A percentile compares a stretch with the other conserved stretches of the same genome.
phyloP scores from a whole-genome alignment of 2,797 vertebrate species.

The Ataeniobius toweri region DNA sequence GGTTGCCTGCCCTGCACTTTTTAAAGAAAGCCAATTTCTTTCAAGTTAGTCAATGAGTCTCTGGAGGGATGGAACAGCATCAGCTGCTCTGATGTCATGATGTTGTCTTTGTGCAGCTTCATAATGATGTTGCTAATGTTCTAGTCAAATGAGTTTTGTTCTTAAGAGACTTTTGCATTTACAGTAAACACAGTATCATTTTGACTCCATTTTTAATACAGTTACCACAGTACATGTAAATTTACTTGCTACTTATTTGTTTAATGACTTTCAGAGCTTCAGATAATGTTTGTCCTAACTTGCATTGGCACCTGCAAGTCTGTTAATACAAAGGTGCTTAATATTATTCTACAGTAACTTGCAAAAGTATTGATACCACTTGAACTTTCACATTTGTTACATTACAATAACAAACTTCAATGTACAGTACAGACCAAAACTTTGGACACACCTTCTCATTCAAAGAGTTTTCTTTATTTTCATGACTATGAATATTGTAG shows the following conservation, averaged over 20 bases:
- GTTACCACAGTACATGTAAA: neutral
- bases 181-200: neutral
- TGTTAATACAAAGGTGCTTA: conserved; percentile 5
- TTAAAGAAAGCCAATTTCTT: conserved; percentile 42
- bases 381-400: neutral
- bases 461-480: too few relatives aligned
- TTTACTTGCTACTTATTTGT: neutral
- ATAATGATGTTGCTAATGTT: conserved; percentile 5
- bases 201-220: neutral
- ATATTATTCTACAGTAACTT: neutral
- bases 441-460: too few relatives aligned
- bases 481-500: too few relatives aligned
- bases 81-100: conserved; percentile 29
- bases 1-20: conserved; percentile 15
- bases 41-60: conserved; percentile 18
- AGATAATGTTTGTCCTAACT: neutral
- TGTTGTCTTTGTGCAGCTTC: conserved; percentile 12
- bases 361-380: neutral
- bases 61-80: conserved; percentile 28
- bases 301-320: neutral
- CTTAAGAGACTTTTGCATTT: neutral
- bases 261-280: neutral
- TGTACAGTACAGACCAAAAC: neutral
- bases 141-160: neutral
- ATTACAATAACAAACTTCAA: neutral